phyloP scores from a whole-genome alignment of 2,797 vertebrate species.

The Catamblyrhynchus diadema region DNA sequence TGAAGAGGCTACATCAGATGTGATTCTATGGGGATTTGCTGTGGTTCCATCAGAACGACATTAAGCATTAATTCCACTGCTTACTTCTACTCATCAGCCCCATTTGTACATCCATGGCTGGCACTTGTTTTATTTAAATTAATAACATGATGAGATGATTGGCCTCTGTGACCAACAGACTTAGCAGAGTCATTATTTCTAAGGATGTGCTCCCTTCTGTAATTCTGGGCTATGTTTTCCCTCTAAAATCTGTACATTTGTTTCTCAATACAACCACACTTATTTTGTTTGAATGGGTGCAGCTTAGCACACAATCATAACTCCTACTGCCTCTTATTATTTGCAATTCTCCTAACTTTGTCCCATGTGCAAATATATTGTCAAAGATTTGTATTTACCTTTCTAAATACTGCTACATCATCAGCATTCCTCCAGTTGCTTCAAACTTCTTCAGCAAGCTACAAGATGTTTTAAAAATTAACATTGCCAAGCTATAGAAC shows the following conservation, averaged over 20 bases:
- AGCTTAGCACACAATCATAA: neutral
- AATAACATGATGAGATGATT: neutral
- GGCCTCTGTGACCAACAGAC: neutral
- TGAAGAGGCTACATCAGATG: neutral
- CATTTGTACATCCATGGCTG: neutral
- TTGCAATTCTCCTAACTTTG: neutral
- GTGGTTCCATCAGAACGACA: fast-evolving
- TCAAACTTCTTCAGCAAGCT: neutral
- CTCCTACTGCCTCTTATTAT: neutral
- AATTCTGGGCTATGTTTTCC: neutral
- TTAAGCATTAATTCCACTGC: fast-evolving
- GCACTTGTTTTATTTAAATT: neutral
- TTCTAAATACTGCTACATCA: neutral
- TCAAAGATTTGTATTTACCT: neutral
- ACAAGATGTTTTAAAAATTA: neutral
- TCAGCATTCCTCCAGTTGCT: neutral
- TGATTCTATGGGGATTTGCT: neutral
- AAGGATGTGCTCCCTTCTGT: neutral
- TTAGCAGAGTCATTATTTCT: neutral
- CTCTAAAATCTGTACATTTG: neutral
- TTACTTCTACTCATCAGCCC: neutral
- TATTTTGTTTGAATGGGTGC: neutral
- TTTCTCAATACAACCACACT: neutral
- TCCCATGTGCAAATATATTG: neutral
- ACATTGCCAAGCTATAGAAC: neutral